phyloP scores from a whole-genome alignment of 2,888 invertebrate species.

The Meiosimyza decipiens region DNA sequence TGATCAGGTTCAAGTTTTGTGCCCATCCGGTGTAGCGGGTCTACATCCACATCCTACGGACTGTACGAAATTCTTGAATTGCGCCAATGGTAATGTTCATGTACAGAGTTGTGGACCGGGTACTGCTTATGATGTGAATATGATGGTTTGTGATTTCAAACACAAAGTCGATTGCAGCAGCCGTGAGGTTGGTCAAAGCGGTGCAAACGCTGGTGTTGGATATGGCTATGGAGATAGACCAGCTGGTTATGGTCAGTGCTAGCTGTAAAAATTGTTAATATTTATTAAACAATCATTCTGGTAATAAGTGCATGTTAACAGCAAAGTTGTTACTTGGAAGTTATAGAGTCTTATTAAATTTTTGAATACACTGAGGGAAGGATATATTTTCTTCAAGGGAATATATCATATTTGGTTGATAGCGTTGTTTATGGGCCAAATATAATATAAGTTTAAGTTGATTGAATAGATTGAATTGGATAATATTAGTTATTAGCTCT shows the following conservation, averaged over 20 bases:
- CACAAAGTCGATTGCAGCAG: constrained; percentile 69
- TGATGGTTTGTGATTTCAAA: constrained; percentile 72
- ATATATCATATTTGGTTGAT: too few relatives aligned
- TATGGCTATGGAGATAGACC: neutral
- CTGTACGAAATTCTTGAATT: constrained; percentile 74
- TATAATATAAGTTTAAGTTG: too few relatives aligned
- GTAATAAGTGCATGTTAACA: too few relatives aligned
- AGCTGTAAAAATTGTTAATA: neutral
- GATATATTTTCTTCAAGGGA: too few relatives aligned
- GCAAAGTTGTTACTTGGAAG: too few relatives aligned
- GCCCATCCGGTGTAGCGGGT: constrained; percentile 69
- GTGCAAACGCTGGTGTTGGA: neutral
- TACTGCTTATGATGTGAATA: constrained; percentile 71
- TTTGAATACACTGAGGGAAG: too few relatives aligned
- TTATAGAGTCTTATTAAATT: too few relatives aligned
- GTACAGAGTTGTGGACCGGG: constrained; percentile 73
- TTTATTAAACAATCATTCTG: neutral
- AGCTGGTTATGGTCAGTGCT: constrained; percentile 45
- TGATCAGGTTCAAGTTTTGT: constrained; percentile 57
- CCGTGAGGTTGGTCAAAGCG: constrained; percentile 15
- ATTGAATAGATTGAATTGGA: too few relatives aligned
- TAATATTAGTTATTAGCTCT: too few relatives aligned
- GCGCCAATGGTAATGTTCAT: constrained; percentile 71
- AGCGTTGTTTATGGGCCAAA: too few relatives aligned
- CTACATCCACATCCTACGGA: constrained; percentile 71